A percentile compares a stretch with the other conserved stretches of the same genome.
Evolutionary conservation across 2,113 vertebrate genomes (phyloP).

Genomic region (Sterrhoptilus dennistouni): DNA sequence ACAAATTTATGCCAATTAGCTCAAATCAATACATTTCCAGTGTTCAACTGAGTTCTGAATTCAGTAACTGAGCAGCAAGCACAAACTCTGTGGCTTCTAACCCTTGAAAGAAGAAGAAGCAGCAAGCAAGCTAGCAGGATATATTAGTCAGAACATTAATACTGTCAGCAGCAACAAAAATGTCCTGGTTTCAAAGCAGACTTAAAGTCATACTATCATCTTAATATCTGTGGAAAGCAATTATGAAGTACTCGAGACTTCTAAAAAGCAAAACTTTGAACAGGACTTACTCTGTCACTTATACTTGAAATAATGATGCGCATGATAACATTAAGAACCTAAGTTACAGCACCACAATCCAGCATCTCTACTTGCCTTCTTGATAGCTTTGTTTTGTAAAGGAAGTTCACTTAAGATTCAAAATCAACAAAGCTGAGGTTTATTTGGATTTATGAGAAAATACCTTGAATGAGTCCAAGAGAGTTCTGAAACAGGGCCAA

Average conservation of each 20-base stretch:
- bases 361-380: background rate
- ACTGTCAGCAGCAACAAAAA: background rate
- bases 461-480: background rate
- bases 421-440: background rate
- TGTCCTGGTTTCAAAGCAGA: background rate
- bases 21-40: background rate
- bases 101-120: background rate
- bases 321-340: background rate
- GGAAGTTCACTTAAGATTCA: background rate
- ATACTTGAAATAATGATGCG: background rate
- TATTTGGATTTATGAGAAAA: background rate
- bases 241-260: background rate
- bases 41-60: background rate
- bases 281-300: background rate
- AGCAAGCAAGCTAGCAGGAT: background rate
- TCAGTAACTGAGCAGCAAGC: background rate
- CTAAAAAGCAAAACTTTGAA: background rate
- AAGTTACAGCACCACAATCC: background rate
- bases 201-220: background rate
- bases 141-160: background rate
- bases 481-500: background rate
- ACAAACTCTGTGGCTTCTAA: background rate
- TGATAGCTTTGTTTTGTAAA: background rate
- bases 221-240: background rate
- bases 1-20: background rate